Evolutionary conservation across 2,797 vertebrate genomes (phyloP).

Genomic region (Clarias fuscus): DNA sequence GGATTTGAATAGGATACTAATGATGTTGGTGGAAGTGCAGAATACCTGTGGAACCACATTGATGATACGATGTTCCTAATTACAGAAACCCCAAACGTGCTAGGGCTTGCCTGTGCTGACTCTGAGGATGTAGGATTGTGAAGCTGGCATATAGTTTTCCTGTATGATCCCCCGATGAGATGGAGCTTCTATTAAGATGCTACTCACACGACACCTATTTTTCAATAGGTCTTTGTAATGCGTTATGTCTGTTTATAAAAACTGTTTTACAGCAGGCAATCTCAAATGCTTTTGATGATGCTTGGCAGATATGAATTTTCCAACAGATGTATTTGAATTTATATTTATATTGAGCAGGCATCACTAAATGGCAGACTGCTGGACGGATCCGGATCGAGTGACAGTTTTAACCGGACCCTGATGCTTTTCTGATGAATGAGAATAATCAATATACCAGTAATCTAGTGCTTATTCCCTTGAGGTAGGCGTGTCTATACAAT

Average conservation of each 20-base stretch:
- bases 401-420: no score
- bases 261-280: not conserved
- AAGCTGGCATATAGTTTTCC: slow-evolving; percentile 11
- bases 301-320: not conserved
- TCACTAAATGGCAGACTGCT: no score
- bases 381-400: no score
- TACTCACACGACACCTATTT: not conserved
- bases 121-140: not conserved
- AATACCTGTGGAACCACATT: not conserved
- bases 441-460: no score
- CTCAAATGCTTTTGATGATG: not conserved
- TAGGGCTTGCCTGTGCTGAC: slow-evolving; percentile 3
- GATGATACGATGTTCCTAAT: slow-evolving; percentile 7
- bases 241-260: not conserved
- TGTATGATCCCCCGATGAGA: not conserved
- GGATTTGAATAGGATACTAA: not conserved
- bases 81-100: slow-evolving; percentile 16
- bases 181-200: slow-evolving; percentile 14
- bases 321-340: not conserved
- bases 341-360: not conserved
- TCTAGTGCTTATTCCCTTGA: no score
- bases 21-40: not conserved
- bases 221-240: not conserved
- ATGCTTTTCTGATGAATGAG: no score
- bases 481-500: no score